Base-by-base conservation (phyloP, 2,888 invertebrate species). In the Leucoptera coffeella region DNA sequence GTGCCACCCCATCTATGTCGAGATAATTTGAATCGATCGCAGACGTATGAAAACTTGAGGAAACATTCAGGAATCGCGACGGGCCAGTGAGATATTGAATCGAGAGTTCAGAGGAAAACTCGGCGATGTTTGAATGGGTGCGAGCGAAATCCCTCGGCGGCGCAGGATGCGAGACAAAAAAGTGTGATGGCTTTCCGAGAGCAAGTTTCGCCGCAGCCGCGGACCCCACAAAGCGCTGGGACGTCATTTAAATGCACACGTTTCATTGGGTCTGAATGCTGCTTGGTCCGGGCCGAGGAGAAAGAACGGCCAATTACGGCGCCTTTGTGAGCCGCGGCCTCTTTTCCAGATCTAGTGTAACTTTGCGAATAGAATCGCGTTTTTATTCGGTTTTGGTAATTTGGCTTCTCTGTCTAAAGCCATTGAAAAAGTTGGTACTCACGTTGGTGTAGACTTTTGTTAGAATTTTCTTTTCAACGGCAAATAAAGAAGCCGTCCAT, bases 181-280 rank as follows among this genome's bases (percentile, higher is more conserved):
- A n/a, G n/a, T n/a, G n/a, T n/a, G n/a, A n/a, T n/a, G n/a, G n/a
- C n/a, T n/a, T n/a, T n/a, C n/a, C n/a, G n/a, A 9, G 9, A 17
- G 17, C 17, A 17, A 17, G 9, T 17, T 17, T 17, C 17, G 6
- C 17, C 17, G 9, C 17, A 17, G 6, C 17, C 17, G 9, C 17
- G 17, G 9, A 17, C 17, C 6, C 6, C 17, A 67, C 67, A 67
- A 67, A 69, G 67, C 60, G 41, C 46, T 46, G 54, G 61, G 54
- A 62, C 62, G 65, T 69, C 67, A 67, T 69, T 69, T 69, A 69
- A 69, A 67, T 67, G 69, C 69, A 65, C 67, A 69, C 69, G 69
- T 67, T 64, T 69, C 69, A 69, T 69, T 67, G 67, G 65, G 52
- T 65, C 56, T 64, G 64, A 69, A 69, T 67, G 65, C 64, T 67